Evolutionary conservation across 2,888 invertebrate genomes (phyloP).

Genomic region (Eristalis arbustorum): DNA sequence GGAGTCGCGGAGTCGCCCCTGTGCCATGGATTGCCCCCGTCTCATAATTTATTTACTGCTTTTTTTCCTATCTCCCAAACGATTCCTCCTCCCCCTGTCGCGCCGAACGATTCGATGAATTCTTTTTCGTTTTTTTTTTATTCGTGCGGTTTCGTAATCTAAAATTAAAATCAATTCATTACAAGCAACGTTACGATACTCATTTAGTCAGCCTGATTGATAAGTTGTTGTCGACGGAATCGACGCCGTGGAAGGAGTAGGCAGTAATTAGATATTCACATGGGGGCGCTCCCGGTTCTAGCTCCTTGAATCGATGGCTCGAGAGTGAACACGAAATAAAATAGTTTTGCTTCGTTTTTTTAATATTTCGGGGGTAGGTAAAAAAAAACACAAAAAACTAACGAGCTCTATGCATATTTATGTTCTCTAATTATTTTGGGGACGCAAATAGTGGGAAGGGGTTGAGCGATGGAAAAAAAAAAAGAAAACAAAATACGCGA

Average conservation of each 20-base stretch:
- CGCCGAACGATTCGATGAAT: conserved; percentile 29
- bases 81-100: conserved; percentile 2
- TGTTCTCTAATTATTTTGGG: conserved; percentile 62
- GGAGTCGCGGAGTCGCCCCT: background rate
- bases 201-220: conserved; percentile 68
- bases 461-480: background rate
- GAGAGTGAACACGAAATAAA: conserved; percentile 56
- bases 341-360: conserved; percentile 22
- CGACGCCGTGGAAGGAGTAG: conserved; percentile 13
- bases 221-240: conserved; percentile 64
- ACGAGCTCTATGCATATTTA: conserved; percentile 64
- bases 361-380: background rate
- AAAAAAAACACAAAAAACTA: conserved; percentile 17
- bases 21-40: background rate
- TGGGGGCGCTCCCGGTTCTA: conserved; percentile 32
- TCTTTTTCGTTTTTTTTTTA: conserved; percentile 24
- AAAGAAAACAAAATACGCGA: conserved; percentile 12
- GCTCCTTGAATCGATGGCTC: conserved; percentile 51
- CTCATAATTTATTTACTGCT: conserved; percentile 36
- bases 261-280: conserved; percentile 66
- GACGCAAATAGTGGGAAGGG: conserved; percentile 28
- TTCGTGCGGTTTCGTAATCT: conserved; percentile 65
- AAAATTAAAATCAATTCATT: conserved; percentile 71
- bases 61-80: conserved; percentile 23
- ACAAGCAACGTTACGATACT: conserved; percentile 64